These are phyloP conservation scores for Andrena bicolor DNA, from an alignment of 2,888 invertebrate species.

Conservation along the genomic window DNA sequence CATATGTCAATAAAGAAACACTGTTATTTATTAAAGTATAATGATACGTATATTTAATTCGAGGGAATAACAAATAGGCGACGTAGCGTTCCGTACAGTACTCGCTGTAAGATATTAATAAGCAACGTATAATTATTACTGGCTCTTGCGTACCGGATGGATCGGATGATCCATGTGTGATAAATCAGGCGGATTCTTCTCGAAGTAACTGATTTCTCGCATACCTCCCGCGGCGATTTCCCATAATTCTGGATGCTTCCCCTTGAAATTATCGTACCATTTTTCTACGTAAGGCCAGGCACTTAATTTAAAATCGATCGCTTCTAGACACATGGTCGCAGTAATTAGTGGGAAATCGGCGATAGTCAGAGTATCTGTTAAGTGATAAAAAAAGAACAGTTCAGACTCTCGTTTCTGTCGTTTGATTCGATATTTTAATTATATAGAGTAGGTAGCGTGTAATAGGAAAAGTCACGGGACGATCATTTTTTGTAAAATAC, in stretches of 20 bases:
- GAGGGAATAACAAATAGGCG: background rate
- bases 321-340: constrained; percentile 91
- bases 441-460: background rate
- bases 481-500: constrained; percentile 24
- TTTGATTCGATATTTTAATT: background rate
- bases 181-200: constrained; percentile 91
- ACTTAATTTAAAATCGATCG: constrained; percentile 88
- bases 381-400: background rate
- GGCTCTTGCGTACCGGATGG: constrained; percentile 88
- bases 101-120: background rate
- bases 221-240: constrained; percentile 89
- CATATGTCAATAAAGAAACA: constrained; percentile 51
- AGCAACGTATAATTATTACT: background rate
- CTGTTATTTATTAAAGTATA: constrained; percentile 45
- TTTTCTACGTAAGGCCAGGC: constrained; percentile 87
- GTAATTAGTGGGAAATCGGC: constrained; percentile 91
- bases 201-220: constrained; percentile 89
- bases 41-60: constrained; percentile 3
- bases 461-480: background rate
- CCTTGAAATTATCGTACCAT: constrained; percentile 91
- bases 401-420: too few species aligned
- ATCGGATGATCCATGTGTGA: constrained; percentile 90
- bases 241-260: constrained; percentile 90
- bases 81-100: background rate
- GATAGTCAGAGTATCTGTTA: constrained; percentile 89